Conservation (phyloP, 2,888 invertebrate genomes). For the Dynastes tityus region DNA sequence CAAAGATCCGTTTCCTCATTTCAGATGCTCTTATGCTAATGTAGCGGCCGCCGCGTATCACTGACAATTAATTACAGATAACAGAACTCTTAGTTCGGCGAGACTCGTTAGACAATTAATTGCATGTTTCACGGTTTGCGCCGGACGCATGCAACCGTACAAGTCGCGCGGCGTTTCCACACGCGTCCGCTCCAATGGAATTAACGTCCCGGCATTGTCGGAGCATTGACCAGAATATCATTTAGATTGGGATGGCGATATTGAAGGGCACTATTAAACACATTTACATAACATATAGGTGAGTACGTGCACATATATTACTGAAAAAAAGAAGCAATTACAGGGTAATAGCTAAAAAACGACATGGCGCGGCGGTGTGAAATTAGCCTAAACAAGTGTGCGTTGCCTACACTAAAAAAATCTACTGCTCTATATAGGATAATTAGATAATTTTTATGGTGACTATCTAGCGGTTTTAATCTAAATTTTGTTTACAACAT, state of each 20-base stretch:
- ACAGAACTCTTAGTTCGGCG: slow-evolving; percentile 58
- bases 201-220: slow-evolving; percentile 19
- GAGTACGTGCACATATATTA: not conserved
- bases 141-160: slow-evolving; percentile 39
- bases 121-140: slow-evolving; percentile 57
- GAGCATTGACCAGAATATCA: slow-evolving; percentile 48
- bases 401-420: too few species aligned
- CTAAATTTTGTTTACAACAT: too few species aligned
- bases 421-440: too few species aligned
- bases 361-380: not conserved
- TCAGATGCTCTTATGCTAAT: slow-evolving; percentile 55
- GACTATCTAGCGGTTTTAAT: too few species aligned
- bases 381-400: not conserved
- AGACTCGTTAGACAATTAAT: slow-evolving; percentile 59
- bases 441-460: too few species aligned
- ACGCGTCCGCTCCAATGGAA: slow-evolving; percentile 17
- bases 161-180: slow-evolving; percentile 24
- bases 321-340: slow-evolving; percentile 27
- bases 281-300: slow-evolving; percentile 45
- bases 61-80: slow-evolving; percentile 62
- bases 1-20: slow-evolving; percentile 38
- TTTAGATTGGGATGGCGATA: slow-evolving; percentile 43
- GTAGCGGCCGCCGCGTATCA: slow-evolving; percentile 55
- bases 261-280: slow-evolving; percentile 39
- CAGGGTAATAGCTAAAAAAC: not conserved